Base-by-base conservation (phyloP, 2,888 invertebrate genomes). In the Acanthosepion pharaonis region DNA sequence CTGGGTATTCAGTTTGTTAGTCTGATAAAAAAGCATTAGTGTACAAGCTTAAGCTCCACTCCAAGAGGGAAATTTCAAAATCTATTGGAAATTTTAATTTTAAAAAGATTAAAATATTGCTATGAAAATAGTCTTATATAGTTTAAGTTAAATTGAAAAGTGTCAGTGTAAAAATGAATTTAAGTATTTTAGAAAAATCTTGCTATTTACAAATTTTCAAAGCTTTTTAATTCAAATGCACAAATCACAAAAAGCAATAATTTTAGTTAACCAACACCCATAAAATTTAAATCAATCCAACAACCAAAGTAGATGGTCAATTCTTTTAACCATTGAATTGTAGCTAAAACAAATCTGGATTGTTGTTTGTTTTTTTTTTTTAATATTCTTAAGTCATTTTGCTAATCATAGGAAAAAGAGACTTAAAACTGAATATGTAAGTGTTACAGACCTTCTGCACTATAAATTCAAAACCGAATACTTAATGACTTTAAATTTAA, bases 11-110 rank as follows among this genome's bases (percentile, higher is more conserved):
- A 49, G 28, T 25, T 28, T 49, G 51, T 78, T 94, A 78, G 78
- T 55, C 42, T 11, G 25, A 42, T 18, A 42, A 59, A 94, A 42
- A 59, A 64, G 78, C 78, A 42, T 64, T 64, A 94, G 94, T 33
- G 18, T 59, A 49, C 48, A 94, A 59, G 59, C 59, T 78, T 51
- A 78, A 64, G 94, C 94, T 18, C 59, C 94, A 59, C 15, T 94
- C 59, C 42, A 59, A 94, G 78, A 78, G 78, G 78, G n/a, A 78
- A n/a, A 78, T 11, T 28, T n/a, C 28, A 78, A 9, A n/a, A 78
- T 78, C 78, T 8, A 78, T 78, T 78, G n/a, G 15, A n/a, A 78
- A 78, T n/a, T 55, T 55, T 55, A 5, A 55, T 4, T 18, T 18
- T 18, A 18, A 55, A 55, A 51, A 51, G 51, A 55, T 55, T 55